Percentiles rank a stretch among this genome's conserved stretches.
Conservation (phyloP, 2,797 vertebrate species). For the Myioborus miniatus region DNA sequence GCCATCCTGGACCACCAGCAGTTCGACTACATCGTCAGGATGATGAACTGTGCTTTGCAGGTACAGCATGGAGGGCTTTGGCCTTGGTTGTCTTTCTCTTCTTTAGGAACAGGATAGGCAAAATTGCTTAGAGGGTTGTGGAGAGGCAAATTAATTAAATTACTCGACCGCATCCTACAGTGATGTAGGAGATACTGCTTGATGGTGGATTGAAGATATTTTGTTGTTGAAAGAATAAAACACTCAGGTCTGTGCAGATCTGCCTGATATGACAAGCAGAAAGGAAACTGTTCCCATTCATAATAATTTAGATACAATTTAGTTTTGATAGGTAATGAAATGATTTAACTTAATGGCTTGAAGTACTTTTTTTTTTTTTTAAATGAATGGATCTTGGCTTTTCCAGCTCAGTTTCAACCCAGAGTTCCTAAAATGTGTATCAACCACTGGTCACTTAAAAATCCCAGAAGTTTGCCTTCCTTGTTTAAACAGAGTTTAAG, state of each 20-base stretch:
- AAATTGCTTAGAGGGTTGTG: background rate
- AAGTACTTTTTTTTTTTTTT: background rate
- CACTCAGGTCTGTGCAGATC: background rate
- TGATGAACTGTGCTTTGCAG: slow-evolving; percentile 99
- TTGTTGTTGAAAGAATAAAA: background rate
- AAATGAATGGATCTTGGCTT: background rate
- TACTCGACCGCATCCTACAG: fast-evolving
- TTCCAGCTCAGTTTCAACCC: background rate
- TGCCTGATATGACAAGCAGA: background rate
- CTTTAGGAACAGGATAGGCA: background rate
- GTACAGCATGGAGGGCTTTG: slow-evolving; percentile 67
- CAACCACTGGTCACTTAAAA: background rate
- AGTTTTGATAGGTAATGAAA: background rate
- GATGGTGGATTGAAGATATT: background rate
- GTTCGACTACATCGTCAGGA: slow-evolving; percentile 94
- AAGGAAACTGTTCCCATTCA: background rate
- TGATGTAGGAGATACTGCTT: background rate
- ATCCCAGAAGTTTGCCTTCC: background rate
- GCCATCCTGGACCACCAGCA: slow-evolving; percentile 96
- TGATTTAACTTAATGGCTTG: background rate
- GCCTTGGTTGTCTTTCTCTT: background rate
- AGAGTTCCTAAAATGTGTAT: background rate
- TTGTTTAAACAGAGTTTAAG: background rate
- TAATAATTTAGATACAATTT: background rate
- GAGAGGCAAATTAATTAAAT: background rate